These are phyloP conservation scores for Botia almorhae DNA, from an alignment of 2,797 vertebrate species.

Conservation along the genomic window DNA sequence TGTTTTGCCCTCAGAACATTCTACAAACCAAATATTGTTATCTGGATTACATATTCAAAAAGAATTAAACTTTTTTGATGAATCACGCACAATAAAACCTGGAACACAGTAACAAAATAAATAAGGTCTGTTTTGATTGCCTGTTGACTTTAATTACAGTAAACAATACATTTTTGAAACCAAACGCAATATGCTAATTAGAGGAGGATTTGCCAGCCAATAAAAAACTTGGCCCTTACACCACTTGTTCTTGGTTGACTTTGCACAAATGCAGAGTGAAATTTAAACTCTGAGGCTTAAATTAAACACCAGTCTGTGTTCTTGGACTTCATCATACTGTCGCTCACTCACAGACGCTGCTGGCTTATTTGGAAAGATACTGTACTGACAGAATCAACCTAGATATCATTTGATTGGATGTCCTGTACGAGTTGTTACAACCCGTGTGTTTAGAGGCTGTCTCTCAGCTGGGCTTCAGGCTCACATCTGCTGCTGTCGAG, in stretches of 20 bases:
- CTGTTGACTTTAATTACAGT: not conserved
- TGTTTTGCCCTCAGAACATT: no score
- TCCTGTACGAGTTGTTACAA: slow-evolving; percentile 31
- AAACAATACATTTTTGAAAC: not conserved
- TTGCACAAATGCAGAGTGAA: not conserved
- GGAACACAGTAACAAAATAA: no score
- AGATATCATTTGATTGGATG: slow-evolving; percentile 39
- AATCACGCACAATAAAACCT: no score
- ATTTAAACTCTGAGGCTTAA: not conserved
- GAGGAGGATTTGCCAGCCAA: not conserved
- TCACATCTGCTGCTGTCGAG: slow-evolving; percentile 58
- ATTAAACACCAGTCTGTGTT: slow-evolving; percentile 10
- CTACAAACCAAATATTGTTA: no score
- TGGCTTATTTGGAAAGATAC: slow-evolving; percentile 25
- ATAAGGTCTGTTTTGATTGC: not conserved
- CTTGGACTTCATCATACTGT: slow-evolving; percentile 8
- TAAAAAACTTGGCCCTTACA: not conserved
- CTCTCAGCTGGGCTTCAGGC: slow-evolving; percentile 48
- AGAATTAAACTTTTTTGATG: no score
- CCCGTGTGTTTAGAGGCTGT: slow-evolving; percentile 39
- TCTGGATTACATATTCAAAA: no score
- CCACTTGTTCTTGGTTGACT: not conserved
- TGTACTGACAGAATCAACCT: slow-evolving; percentile 17
- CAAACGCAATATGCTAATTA: not conserved
- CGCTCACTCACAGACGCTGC: slow-evolving; percentile 14